These are phyloP conservation scores for Monodelphis domestica DNA, from an alignment of 2,797 vertebrate genomes.

Conservation along the genomic window DNA sequence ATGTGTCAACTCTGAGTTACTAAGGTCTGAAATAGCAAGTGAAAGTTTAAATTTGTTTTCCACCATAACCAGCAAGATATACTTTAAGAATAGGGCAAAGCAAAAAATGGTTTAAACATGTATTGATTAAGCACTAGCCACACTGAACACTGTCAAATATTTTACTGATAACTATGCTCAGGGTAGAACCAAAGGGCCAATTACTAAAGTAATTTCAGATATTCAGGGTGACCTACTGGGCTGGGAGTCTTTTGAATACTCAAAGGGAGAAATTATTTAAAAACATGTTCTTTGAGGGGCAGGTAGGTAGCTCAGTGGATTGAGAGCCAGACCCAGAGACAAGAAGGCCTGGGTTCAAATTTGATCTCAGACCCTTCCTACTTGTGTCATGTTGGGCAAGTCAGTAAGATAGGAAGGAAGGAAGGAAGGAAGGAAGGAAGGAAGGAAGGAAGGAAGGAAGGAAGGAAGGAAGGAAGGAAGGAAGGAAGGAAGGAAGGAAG, in stretches of 20 bases:
- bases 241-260: not conserved
- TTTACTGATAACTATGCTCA: not conserved
- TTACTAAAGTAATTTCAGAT: conserved; percentile 16
- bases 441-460: no score
- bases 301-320: no score
- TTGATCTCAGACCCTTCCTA: no score
- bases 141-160: conserved; percentile 37
- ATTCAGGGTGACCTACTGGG: not conserved
- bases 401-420: no score
- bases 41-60: not conserved
- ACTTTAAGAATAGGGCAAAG: not conserved
- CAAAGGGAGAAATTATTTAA: not conserved
- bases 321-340: no score
- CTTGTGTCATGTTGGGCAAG: no score
- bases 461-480: no score
- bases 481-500: no score
- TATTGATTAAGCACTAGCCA: not conserved
- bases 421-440: no score
- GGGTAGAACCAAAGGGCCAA: not conserved
- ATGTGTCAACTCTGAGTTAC: not conserved
- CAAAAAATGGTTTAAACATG: not conserved
- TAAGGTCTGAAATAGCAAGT: not conserved
- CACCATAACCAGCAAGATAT: not conserved
- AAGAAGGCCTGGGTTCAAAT: no score
- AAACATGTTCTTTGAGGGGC: no score